A percentile compares a stretch with the other conserved stretches of the same genome.
phyloP scores from a whole-genome alignment of 2,113 vertebrate species.

The Tachuris rubrigastra region DNA sequence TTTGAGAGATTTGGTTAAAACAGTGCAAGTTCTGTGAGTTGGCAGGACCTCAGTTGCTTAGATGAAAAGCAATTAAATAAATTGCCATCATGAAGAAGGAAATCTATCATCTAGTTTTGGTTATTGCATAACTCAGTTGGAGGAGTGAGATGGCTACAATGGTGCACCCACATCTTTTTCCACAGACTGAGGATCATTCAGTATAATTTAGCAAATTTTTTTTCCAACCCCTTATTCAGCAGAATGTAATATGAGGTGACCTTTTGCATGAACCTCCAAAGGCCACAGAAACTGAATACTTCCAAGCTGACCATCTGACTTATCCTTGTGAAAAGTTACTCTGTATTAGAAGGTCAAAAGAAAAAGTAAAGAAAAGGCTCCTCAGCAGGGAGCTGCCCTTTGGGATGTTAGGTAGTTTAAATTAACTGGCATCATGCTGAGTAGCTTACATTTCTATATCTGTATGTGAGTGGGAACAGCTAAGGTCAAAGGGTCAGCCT shows the following conservation, averaged over 20 bases:
- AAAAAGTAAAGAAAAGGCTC: conserved; percentile 51
- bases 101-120: not conserved
- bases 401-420: conserved; percentile 68
- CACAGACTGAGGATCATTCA: not conserved
- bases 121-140: not conserved
- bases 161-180: not conserved
- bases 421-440: conserved; percentile 64
- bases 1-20: not conserved
- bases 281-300: conserved; percentile 38
- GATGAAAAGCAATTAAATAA: not conserved
- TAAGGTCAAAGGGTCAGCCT: conserved; percentile 58
- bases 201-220: conserved; percentile 4
- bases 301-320: conserved; percentile 59
- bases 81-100: not conserved
- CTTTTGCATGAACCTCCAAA: conserved; percentile 34
- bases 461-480: conserved; percentile 60
- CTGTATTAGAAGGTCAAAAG: conserved; percentile 63
- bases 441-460: conserved; percentile 67
- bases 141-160: not conserved
- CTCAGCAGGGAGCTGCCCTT: conserved; percentile 61
- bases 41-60: not conserved
- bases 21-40: not conserved
- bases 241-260: conserved; percentile 25
- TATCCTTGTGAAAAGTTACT: conserved; percentile 58
- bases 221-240: conserved; percentile 41